Evolutionary conservation across 2,113 vertebrate genomes (phyloP), one percentile per base, ranked within the genome.

Genomic region (Cinclus mexicanus): DNA sequence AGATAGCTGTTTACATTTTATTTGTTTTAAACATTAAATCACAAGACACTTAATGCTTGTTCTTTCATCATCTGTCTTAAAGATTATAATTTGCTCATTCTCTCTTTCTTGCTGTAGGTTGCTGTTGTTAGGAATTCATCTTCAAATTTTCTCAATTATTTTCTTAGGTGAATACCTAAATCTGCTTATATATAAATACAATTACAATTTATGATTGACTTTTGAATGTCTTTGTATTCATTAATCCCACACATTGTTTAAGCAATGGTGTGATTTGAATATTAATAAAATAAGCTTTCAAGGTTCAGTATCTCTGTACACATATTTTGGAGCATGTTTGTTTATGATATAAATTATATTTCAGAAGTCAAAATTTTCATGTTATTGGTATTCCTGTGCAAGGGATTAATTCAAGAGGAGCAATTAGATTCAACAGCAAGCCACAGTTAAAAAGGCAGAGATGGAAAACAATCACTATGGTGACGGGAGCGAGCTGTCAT

Each of bases 201-300:
- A 93, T 96, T 98, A 94, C 71, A 69, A 18, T 91, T 96, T 93
- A 91, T 86, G 44, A 86, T 26, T 96, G 89, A 92, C 86, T 93
- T 95, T 96, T 95, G 65, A 96, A 90, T 94, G 53, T 96, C 79
- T 90, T 59, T 93, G 56, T 82, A 89, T 94, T 95, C 78, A 87
- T 97, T 95, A 97, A 95, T 55, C 71, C 79, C 97, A 70, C 74
- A 84, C 26, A 63, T 94, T 89, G 59, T 94, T 97, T 95, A 97
- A 96, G 87, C 82, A 95, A 87, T 94, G 8, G 93, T 92, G 52
- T n/a, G 39, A 91, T 91, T 63, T 91, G 65, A 86, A 93, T 94
- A 87, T 87, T 94, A 96, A 91, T 86, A 95, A 95, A 96, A 92
- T 25, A 93, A 96, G 35, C 12, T 91, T 97, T 97, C 72, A 85